phyloP scores from a whole-genome alignment of 2,113 vertebrate genomes.

The Eulemur rufifrons region DNA sequence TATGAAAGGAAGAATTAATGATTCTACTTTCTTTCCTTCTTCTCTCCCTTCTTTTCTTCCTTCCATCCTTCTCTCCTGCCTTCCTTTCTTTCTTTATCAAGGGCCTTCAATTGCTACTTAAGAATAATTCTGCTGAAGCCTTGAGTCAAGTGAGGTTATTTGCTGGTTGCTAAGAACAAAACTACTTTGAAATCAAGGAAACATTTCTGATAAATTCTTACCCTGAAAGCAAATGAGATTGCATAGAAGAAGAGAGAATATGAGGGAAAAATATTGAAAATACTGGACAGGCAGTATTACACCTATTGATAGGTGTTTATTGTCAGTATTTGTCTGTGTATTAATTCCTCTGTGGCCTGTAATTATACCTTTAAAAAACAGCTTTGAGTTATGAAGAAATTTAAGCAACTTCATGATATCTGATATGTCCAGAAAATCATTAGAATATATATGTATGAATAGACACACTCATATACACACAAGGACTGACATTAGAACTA shows the following conservation, averaged over 20 bases:
- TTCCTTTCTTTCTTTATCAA: not conserved
- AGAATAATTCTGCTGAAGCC: not conserved
- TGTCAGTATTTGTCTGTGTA: not conserved
- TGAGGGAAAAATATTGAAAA: not conserved
- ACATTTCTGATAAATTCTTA: not conserved
- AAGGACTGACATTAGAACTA: not conserved
- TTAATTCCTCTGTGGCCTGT: not conserved
- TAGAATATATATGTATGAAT: not conserved
- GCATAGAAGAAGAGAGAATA: not conserved
- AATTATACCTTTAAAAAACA: not conserved
- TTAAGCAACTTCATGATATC: not conserved
- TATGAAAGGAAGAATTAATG: not conserved
- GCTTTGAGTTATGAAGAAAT: not conserved
- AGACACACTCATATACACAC: not conserved
- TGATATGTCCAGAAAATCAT: not conserved
- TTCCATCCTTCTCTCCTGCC: fast-evolving
- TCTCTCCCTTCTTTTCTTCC: not conserved
- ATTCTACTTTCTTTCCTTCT: not conserved
- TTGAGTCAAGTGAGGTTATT: not conserved
- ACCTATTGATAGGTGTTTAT: not conserved
- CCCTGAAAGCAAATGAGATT: not conserved
- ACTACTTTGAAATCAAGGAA: not conserved
- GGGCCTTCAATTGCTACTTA: not conserved
- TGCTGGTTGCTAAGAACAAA: not conserved
- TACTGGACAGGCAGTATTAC: too few relatives aligned